Evolutionary conservation across 1,140 invertebrate genomes (phyloP), one percentile per base, ranked within the genome.

Genomic region (Latrodectus geometricus): DNA sequence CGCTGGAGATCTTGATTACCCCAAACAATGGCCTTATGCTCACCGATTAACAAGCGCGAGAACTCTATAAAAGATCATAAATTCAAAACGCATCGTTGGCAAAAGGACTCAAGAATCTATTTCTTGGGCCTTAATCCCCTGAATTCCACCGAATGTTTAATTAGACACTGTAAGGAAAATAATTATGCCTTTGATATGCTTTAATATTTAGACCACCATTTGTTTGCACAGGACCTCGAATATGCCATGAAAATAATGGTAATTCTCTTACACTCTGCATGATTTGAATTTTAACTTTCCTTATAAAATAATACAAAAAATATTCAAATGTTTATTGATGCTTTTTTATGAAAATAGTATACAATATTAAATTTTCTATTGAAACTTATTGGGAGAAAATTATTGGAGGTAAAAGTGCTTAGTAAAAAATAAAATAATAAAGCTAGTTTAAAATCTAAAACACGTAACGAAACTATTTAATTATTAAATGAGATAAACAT

Each of bases 101-200:
- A 74, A 73, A 74, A 74, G 80, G 69, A 74, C 80, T 74, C 70
- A 52, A 14, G 35, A 68, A 54, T 23, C 69, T 69, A 83, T 83
- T 83, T 69, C 21, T 70, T 73, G 49, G 17, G 54, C 54, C 69
- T 82, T 82, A 82, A 82, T 82, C 80, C 35, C 80, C 23, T 35
- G 80, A 83, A 83, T 83, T 83, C 69, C 80, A 74, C 69, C 23
- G 21, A 69, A 61, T 70, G 14, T 50, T 48, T 68, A 80, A 66
- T 70, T 50, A n/a, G 80, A 74, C 70, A 49, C 80, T 83, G 74
- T 74, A 73, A 83, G 80, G 80, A 83, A 83, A 83, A 83, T 83
- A 83, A 83, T 83, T 73, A 74, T 74, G 17, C 69, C 52, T 49
- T 74, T 74, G 52, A 21, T 52, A 74, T 50, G 49, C 72, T 83